Evolutionary conservation across 2,888 invertebrate genomes (phyloP).

Genomic region (Aleiodes alternator): DNA sequence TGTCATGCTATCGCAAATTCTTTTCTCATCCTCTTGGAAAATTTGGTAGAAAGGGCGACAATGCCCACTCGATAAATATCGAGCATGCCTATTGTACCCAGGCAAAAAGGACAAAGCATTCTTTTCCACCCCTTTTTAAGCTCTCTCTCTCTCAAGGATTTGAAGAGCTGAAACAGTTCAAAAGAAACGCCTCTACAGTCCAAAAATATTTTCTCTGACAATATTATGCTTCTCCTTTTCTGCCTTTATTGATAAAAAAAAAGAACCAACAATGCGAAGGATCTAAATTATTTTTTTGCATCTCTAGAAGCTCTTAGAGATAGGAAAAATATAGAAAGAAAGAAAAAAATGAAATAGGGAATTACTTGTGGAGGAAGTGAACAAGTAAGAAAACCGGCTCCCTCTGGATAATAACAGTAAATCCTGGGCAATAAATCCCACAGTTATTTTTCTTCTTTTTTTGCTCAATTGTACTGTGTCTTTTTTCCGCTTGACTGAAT

Average conservation of each 20-base stretch:
- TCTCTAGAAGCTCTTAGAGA: conserved; percentile 26
- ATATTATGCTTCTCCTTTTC: background rate
- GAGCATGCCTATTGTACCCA: conserved; percentile 8
- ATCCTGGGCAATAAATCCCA: conserved; percentile 73
- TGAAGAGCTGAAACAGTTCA: conserved; percentile 10
- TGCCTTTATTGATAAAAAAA: background rate
- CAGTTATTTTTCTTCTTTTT: conserved; percentile 55
- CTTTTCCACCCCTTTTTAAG: background rate
- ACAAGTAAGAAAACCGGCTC: conserved; percentile 52
- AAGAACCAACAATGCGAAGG: conserved; percentile 26
- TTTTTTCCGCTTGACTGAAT: conserved; percentile 40
- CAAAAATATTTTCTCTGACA: conserved; percentile 5
- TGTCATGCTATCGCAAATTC: conserved; percentile 8
- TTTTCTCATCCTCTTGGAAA: conserved; percentile 18
- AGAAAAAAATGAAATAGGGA: conserved; percentile 42
- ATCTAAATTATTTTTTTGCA: conserved; percentile 28
- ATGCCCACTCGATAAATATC: conserved; percentile 26
- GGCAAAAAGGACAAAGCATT: conserved; percentile 6
- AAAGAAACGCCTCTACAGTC: background rate
- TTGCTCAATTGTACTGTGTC: conserved; percentile 30
- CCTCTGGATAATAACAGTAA: conserved; percentile 72
- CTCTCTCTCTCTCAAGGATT: background rate
- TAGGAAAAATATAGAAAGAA: conserved; percentile 10
- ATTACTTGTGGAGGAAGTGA: conserved; percentile 40
- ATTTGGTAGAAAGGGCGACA: background rate